A percentile compares a stretch with the other conserved stretches of the same genome.
phyloP scores from a whole-genome alignment of 2,888 invertebrate species.

The Himalopsyche anomala region DNA sequence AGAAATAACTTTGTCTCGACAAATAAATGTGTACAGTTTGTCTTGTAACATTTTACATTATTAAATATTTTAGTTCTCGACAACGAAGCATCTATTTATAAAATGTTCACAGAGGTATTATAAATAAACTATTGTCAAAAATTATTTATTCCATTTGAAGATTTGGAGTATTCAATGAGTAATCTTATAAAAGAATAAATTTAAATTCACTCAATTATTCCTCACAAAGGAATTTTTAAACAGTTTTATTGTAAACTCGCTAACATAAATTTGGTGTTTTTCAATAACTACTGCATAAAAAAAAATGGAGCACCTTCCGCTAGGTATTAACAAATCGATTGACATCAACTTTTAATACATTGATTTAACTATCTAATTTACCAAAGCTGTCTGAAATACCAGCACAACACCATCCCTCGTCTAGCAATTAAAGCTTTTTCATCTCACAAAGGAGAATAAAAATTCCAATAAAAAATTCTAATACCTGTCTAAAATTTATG shows the following conservation, averaged over 20 bases:
- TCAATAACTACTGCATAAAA: slow-evolving; percentile 14
- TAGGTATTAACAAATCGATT: slow-evolving; percentile 9
- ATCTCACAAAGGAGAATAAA: slow-evolving; percentile 15
- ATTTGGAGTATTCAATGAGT: too few species aligned
- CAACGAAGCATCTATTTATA: background rate
- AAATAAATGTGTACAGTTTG: too few species aligned
- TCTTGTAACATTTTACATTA: background rate
- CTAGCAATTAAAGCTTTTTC: slow-evolving; percentile 26
- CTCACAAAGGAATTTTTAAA: background rate
- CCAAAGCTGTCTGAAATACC: slow-evolving; percentile 9
- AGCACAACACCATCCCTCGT: background rate
- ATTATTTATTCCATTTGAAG: background rate
- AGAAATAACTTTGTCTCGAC: too few species aligned
- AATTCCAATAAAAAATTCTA: slow-evolving; percentile 6
- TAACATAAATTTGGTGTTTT: slow-evolving; percentile 26
- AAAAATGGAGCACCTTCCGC: slow-evolving; percentile 12
- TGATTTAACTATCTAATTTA: slow-evolving; percentile 4
- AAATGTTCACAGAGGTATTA: background rate
- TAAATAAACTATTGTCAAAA: background rate
- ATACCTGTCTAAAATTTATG: background rate
- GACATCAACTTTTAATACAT: slow-evolving; percentile 16
- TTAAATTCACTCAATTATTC: background rate
- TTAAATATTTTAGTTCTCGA: background rate
- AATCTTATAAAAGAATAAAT: too few species aligned
- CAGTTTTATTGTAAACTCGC: slow-evolving; percentile 8